Evolutionary conservation across 1,140 invertebrate genomes (phyloP).

Genomic region (Yoshiicerus persimilis): DNA sequence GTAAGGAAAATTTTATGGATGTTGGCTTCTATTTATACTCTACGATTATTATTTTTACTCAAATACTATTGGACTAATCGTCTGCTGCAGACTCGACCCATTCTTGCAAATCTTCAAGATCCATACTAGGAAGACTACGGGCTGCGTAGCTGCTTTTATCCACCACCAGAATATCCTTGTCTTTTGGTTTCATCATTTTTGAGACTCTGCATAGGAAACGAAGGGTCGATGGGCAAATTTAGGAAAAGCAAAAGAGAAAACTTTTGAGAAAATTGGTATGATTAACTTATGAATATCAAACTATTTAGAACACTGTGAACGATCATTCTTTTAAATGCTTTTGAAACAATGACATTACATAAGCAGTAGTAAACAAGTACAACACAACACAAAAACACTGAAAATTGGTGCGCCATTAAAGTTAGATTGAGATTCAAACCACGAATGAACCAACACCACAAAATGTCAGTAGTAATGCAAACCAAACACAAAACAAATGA

Average conservation of each 20-base stretch:
- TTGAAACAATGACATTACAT: background rate
- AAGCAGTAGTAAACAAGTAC: background rate
- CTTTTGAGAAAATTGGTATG: background rate
- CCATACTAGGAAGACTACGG: constrained; percentile 39
- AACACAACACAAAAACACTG: background rate
- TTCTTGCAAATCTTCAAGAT: constrained; percentile 46
- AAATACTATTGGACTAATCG: background rate
- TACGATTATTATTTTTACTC: background rate
- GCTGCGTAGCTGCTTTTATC: constrained; percentile 32
- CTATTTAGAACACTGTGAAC: no score
- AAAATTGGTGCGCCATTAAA: background rate
- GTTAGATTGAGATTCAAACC: background rate
- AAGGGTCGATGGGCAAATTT: background rate
- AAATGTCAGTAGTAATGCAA: background rate
- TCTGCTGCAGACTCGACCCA: constrained; percentile 43
- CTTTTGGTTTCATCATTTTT: constrained; percentile 21
- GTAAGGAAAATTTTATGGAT: background rate
- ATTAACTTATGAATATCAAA: background rate
- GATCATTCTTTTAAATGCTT: background rate
- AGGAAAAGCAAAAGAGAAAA: background rate
- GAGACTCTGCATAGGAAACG: background rate
- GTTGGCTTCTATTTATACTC: background rate
- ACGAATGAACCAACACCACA: background rate
- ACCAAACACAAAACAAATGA: background rate
- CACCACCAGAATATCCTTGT: constrained; percentile 28